Evolutionary conservation across 2,797 vertebrate genomes (phyloP), one percentile per base, ranked within the genome.

Genomic region (Anomalospiza imberbis): DNA sequence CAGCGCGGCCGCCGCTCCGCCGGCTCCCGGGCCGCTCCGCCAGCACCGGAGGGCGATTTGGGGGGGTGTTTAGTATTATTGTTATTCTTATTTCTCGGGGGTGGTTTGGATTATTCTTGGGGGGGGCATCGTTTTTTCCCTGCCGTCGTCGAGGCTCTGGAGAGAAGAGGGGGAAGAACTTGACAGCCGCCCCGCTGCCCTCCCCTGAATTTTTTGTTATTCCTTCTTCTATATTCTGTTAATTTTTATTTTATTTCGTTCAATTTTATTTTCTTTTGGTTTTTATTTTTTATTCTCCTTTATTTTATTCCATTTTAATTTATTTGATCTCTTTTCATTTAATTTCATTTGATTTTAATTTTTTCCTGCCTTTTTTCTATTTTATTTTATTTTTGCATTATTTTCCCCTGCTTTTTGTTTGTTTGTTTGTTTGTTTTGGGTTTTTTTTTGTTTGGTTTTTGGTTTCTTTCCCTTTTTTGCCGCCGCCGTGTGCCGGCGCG

Each of bases 401-500:
- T 65, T 72, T 31, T 6, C 3, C 8, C 10, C 31, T 9, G 12
- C 0, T 3, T 34, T 60, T 60, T 13, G 13, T 40, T 75, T 21
- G 3, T 2, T 54, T 7, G 7, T 19, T 32, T 13, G 7, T 12
- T 50, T 25, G 14, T 28, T 32, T 55, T 25, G 34, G 24, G 6
- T 13, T 12, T 8, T 42, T 44, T 28, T 22, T n/a, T 11, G 12
- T 18, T 44, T 4, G 29, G 7, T 26, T 58, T 58, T 36, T 9
- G 6, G 0, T 66, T 17, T 24, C 10, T 40, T 7, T 10, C 3
- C 3, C 2, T 10, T n/a, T 71, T 78, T 60, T 54, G 10, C 86
- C 74, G 66, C 91, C 92, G 90, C 95, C 70, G 60, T 81, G 94
- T 86, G 91, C n/a, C 83, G 94, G 79, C 51, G 93, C 58, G 82